A percentile compares a stretch with the other conserved stretches of the same genome.
These are phyloP conservation scores for Drosophila paulistorum DNA, from an alignment of 1,140 invertebrate genomes.

Conservation along the genomic window DNA sequence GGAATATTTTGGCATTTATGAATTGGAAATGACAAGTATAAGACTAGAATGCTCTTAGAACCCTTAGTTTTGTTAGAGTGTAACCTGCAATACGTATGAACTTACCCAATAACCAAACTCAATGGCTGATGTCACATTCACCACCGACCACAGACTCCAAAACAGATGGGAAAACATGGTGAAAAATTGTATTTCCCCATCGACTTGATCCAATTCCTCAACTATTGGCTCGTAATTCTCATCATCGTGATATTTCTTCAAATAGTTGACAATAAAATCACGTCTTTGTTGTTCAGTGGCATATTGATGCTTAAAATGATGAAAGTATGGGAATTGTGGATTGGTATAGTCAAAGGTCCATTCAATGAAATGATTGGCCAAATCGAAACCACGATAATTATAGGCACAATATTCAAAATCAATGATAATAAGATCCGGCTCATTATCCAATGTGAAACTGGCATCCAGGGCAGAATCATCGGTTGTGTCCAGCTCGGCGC, in stretches of 20 bases:
- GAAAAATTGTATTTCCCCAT: conserved; percentile 91
- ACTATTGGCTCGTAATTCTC: conserved; percentile 60
- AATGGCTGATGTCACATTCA: conserved; percentile 94
- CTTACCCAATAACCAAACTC: conserved; percentile 97
- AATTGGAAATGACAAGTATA: no score
- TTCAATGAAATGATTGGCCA: conserved; percentile 98
- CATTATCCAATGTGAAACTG: conserved; percentile 76
- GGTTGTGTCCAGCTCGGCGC: conserved; percentile 64
- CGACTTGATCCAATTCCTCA: conserved; percentile 60
- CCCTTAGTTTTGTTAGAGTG: no score
- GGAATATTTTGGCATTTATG: no score
- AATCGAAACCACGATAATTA: conserved; percentile 96
- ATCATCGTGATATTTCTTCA: conserved; percentile 65
- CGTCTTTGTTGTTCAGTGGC: conserved; percentile 90
- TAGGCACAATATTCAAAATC: conserved; percentile 98
- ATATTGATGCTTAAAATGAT: conserved; percentile 87
- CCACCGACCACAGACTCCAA: conserved; percentile 95
- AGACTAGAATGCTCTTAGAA: no score
- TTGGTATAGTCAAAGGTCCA: conserved; percentile 96
- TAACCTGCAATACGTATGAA: conserved; percentile 16
- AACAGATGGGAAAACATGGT: conserved; percentile 95
- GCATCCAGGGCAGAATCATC: conserved; percentile 68
- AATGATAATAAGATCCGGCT: conserved; percentile 90
- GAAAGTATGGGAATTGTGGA: conserved; percentile 90
- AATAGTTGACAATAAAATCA: conserved; percentile 70